Conservation (phyloP, 1,140 invertebrate species). For the Micrasema longulum region DNA sequence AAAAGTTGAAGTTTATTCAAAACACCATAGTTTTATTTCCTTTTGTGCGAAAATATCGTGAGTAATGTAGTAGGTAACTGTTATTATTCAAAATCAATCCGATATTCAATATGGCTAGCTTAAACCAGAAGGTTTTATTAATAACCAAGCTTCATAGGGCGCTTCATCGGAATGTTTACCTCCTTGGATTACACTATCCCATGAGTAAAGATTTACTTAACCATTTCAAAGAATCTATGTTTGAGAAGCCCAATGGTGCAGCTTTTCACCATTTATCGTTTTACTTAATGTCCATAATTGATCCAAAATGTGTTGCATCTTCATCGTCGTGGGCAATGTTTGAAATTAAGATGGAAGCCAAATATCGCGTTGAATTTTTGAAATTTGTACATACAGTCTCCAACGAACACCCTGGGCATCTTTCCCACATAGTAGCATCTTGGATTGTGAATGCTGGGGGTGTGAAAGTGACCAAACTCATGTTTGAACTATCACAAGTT, state of each 20-base stretch:
- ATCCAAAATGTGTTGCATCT: conserved; percentile 28
- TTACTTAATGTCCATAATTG: conserved; percentile 51
- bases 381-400: conserved; percentile 36
- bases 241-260: conserved; percentile 46
- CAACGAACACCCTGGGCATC: conserved; percentile 38
- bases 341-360: conserved; percentile 48
- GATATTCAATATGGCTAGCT: conserved; percentile 22
- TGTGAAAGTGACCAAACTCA: conserved; percentile 44
- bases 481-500: conserved; percentile 49
- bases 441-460: conserved; percentile 49
- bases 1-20: no score
- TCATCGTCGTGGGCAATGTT: conserved; percentile 40
- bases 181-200: conserved; percentile 42
- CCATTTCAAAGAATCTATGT: conserved; percentile 41
- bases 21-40: no score
- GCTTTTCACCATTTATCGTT: conserved; percentile 48
- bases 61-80: no score
- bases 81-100: no score
- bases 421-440: conserved; percentile 47
- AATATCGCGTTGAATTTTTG: conserved; percentile 44
- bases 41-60: no score
- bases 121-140: conserved; percentile 26
- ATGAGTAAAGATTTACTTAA: conserved; percentile 43
- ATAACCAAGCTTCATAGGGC: conserved; percentile 36
- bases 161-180: conserved; percentile 46